Evolutionary conservation across 2,888 invertebrate genomes (phyloP).

Genomic region (Lasioglossum malachurum): DNA sequence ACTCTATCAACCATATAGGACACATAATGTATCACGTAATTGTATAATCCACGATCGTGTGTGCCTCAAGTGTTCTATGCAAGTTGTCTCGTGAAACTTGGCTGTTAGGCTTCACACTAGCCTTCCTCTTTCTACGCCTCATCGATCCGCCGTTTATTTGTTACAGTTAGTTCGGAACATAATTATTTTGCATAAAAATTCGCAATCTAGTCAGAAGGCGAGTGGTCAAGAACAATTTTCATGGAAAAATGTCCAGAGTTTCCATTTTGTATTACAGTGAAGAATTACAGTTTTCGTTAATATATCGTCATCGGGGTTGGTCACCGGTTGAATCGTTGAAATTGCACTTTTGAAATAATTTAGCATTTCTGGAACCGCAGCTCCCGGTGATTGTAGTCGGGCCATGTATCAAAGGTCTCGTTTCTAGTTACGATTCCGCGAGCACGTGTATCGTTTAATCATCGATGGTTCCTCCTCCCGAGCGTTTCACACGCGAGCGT

Average conservation of each 20-base stretch:
- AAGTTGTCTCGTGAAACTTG: neutral
- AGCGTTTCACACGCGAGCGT: neutral
- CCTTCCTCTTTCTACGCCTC: no score
- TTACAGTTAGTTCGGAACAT: neutral
- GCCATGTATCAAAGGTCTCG: slow-evolving; percentile 9
- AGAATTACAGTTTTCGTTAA: neutral
- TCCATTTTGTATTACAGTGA: neutral
- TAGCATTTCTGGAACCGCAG: neutral
- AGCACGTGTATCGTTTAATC: slow-evolving; percentile 18
- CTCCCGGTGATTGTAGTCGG: neutral
- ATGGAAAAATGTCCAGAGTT: neutral
- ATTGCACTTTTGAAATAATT: slow-evolving; percentile 8
- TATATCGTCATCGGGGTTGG: neutral
- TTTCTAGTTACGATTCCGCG: slow-evolving; percentile 3
- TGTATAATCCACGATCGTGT: neutral
- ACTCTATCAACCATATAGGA: neutral
- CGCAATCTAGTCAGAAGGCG: neutral
- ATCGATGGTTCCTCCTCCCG: neutral
- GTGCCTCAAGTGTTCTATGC: neutral
- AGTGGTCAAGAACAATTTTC: neutral
- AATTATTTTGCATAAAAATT: neutral
- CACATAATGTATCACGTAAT: neutral
- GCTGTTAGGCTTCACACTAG: neutral
- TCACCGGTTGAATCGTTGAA: neutral
- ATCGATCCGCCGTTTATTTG: neutral